Conservation (phyloP, 1,140 invertebrate species). For the Brachystomella parvula region DNA sequence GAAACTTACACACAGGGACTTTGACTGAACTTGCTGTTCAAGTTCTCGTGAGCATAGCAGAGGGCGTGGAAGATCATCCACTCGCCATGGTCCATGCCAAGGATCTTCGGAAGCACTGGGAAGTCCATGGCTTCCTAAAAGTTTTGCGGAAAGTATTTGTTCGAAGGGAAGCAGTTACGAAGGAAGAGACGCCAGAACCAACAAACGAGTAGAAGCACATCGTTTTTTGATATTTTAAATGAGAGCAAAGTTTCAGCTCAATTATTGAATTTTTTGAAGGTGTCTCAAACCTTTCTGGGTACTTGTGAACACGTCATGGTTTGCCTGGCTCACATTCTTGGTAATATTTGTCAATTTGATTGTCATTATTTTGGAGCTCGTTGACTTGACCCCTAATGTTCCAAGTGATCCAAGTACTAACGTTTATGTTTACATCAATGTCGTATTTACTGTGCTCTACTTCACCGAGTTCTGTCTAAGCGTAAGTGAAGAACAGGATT, state of each 20-base stretch:
- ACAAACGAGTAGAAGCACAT: background rate
- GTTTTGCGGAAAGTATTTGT: background rate
- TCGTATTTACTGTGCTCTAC: slow-evolving; percentile 24
- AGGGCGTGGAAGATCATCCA: slow-evolving; percentile 27
- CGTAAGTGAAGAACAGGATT: too few relatives aligned
- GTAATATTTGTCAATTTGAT: slow-evolving; percentile 27
- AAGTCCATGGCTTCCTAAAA: background rate
- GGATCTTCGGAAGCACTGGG: slow-evolving; percentile 31
- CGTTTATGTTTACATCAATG: slow-evolving; percentile 19
- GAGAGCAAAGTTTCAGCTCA: background rate
- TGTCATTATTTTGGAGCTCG: slow-evolving; percentile 22
- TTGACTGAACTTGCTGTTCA: slow-evolving; percentile 35
- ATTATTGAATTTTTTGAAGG: background rate
- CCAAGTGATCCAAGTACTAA: background rate
- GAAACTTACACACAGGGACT: slow-evolving; percentile 17
- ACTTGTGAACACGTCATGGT: slow-evolving; percentile 23
- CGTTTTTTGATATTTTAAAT: background rate
- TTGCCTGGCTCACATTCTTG: slow-evolving; percentile 25
- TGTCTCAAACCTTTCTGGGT: slow-evolving; percentile 14
- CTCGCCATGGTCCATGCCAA: slow-evolving; percentile 23
- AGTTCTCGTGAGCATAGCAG: slow-evolving; percentile 19
- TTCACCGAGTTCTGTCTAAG: slow-evolving; percentile 24
- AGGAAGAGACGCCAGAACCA: background rate
- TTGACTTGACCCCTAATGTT: background rate
- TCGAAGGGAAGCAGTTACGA: background rate